These are phyloP conservation scores for Electrophaes corylata DNA, from an alignment of 2,888 invertebrate genomes.

Conservation along the genomic window DNA sequence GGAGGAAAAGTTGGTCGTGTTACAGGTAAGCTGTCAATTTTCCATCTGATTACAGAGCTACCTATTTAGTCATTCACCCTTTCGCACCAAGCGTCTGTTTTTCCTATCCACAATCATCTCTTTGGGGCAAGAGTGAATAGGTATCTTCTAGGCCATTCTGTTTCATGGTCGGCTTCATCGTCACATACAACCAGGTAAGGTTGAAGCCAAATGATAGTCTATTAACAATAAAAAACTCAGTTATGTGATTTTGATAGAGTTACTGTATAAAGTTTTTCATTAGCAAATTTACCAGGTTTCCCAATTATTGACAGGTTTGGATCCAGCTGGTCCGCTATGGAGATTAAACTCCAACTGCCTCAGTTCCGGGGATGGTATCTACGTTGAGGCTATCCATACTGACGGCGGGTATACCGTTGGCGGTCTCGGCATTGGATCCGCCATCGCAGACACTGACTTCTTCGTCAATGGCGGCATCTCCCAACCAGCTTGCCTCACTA, in stretches of 20 bases:
- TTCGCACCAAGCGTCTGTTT: too few species aligned
- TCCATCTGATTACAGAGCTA: background rate
- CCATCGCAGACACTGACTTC: conserved; percentile 83
- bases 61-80: too few species aligned
- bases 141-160: too few species aligned
- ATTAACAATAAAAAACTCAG: too few species aligned
- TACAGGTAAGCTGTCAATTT: conserved; percentile 47
- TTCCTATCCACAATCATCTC: too few species aligned
- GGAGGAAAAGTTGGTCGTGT: conserved; percentile 53
- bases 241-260: too few species aligned
- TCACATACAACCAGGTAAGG: too few species aligned
- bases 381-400: conserved; percentile 73
- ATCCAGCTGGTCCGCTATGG: conserved; percentile 69
- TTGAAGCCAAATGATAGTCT: too few species aligned
- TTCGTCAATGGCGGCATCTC: conserved; percentile 83
- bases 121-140: too few species aligned
- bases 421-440: conserved; percentile 70
- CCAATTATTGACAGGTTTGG: conserved; percentile 50
- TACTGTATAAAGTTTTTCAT: background rate
- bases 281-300: background rate
- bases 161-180: too few species aligned
- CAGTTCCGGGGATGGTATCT: conserved; percentile 58
- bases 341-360: conserved; percentile 51
- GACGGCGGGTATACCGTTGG: conserved; percentile 72
- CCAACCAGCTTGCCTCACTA: conserved; percentile 64